Evolutionary conservation across 2,797 vertebrate species (phyloP), one percentile per base, ranked within the genome.

Genomic region (Melanotaenia nigrans): DNA sequence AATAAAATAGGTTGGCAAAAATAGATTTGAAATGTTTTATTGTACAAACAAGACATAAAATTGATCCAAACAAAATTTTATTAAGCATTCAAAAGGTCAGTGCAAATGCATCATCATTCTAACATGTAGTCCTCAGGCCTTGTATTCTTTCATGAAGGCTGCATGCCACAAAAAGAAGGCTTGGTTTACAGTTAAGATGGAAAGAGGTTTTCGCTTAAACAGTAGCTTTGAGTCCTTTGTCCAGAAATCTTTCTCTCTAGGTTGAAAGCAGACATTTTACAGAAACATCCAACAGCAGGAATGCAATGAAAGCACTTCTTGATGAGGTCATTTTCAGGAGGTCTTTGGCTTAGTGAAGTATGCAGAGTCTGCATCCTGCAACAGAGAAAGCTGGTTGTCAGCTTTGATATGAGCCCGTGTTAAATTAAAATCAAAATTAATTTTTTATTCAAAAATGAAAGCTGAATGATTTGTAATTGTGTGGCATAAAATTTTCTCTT

Each of bases 301-400:
- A 78, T 76, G 51, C 3, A 66, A 45, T 59, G 5, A 35, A 69
- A 10, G 0, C 8, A 7, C 61, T 75, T 80, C 56, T 71, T 55
- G 56, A 57, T 24, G 22, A 24, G 28, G 61, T 65, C 53, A 40
- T 25, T 63, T 77, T 94, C 80, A 94, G 72, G 78, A 78, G 33
- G 73, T 84, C 85, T 95, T 95, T 38, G 81, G 86, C 84, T 96
- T 97, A 28, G 85, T 95, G 86, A 95, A 96, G 53, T 96, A 97
- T 25, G 94, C 92, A 18, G 86, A 82, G 86, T 98, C 97, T 28
- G 96, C 96, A 57, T 98, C 96, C 97, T 98, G 84, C 13, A 88
- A 92, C 64, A 88, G 63, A 73, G 89, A 87, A 87, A 8, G 0
- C 0, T 0, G 18, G 8, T 3, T 30, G 47, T 87, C 61, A 84